Percentiles rank a stretch among this genome's conserved stretches.
Evolutionary conservation across 2,888 invertebrate species (phyloP).

Genomic region (Ormyrus labotus): DNA sequence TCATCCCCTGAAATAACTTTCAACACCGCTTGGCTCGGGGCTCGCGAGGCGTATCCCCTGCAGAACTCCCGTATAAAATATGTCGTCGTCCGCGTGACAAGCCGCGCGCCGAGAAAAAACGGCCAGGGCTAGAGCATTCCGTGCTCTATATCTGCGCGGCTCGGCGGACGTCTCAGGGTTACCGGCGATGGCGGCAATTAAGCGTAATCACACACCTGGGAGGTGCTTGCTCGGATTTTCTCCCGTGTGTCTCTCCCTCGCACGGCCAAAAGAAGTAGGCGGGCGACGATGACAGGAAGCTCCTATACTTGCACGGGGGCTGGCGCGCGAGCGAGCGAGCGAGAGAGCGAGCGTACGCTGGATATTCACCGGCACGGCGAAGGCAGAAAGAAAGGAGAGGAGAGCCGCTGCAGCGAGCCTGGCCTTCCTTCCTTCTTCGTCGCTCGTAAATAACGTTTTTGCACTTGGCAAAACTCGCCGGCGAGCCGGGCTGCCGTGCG

Average conservation of each 20-base stretch:
- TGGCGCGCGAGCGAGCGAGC: not conserved
- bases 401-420: constrained; percentile 23
- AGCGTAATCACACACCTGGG: constrained; percentile 67
- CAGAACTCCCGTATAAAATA: constrained; percentile 19
- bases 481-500: constrained; percentile 31
- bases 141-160: constrained; percentile 25
- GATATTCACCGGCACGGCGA: not conserved
- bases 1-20: constrained; percentile 13
- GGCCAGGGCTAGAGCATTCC: not conserved
- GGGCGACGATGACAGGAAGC: constrained; percentile 31
- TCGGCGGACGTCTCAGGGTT: constrained; percentile 53
- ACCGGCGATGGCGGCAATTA: constrained; percentile 62
- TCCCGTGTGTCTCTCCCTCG: constrained; percentile 5
- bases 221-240: constrained; percentile 39
- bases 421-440: constrained; percentile 57
- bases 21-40: not conserved
- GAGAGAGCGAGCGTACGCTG: not conserved
- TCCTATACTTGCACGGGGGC: not conserved
- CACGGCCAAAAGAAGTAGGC: constrained; percentile 18
- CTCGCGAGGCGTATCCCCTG: not conserved
- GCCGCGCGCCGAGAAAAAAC: constrained; percentile 29
- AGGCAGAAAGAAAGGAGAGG: constrained; percentile 31
- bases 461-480: constrained; percentile 55
- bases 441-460: constrained; percentile 71
- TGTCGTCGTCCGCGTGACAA: constrained; percentile 30